Evolutionary conservation across 2,113 vertebrate genomes (phyloP).

Genomic region (Megaleporinus macrocephalus): DNA sequence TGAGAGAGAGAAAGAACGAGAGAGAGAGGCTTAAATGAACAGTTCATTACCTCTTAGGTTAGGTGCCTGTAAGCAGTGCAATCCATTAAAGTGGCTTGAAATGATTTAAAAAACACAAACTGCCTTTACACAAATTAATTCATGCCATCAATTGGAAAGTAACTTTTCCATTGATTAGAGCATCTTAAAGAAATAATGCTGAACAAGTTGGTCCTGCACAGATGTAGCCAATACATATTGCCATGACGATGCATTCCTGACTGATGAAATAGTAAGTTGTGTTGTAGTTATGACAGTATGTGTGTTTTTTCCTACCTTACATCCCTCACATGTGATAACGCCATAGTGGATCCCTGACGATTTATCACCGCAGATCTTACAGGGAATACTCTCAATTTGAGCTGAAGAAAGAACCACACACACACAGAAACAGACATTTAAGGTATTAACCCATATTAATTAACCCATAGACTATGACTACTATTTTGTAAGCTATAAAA

Average conservation of each 20-base stretch:
- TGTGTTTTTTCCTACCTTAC: constrained; percentile 83
- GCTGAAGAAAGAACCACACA: constrained; percentile 73
- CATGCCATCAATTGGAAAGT: not conserved
- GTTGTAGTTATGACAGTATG: not conserved
- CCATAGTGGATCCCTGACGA: constrained; percentile 97
- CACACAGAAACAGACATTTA: not conserved
- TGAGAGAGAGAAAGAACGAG: constrained; percentile 58
- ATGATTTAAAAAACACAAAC: no score
- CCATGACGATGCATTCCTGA: not conserved
- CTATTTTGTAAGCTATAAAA: not conserved
- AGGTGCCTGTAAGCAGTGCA: not conserved
- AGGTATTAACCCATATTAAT: not conserved
- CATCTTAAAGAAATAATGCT: not conserved
- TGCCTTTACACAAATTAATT: no score
- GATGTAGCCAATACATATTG: not conserved
- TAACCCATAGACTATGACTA: not conserved
- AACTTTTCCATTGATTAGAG: not conserved
- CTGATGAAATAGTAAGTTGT: not conserved
- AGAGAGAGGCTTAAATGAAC: not conserved
- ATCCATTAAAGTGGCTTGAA: not conserved
- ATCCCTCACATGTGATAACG: constrained; percentile 95
- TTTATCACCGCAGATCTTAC: constrained; percentile 98
- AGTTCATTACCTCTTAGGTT: not conserved
- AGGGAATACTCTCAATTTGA: constrained; percentile 99
- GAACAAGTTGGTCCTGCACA: not conserved